Evolutionary conservation across 2,113 vertebrate genomes (phyloP).

Genomic region (Andinoacara biseriatus): DNA sequence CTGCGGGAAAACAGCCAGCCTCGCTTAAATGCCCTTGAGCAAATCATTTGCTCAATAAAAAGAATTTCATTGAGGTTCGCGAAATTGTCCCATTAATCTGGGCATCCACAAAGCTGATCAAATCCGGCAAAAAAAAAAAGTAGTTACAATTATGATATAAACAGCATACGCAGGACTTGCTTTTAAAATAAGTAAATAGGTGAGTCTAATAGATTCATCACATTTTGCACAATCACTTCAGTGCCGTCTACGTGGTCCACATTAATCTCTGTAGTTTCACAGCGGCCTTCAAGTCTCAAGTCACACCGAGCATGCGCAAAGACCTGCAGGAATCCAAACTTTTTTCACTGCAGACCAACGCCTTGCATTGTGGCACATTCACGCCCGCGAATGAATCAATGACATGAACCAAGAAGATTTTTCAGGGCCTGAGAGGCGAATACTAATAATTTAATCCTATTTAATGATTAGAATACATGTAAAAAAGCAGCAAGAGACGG

Average conservation of each 20-base stretch:
- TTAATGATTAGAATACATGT: neutral
- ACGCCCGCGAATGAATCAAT: slow-evolving; percentile 71
- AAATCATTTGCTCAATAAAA: neutral
- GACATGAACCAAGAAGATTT: slow-evolving; percentile 11
- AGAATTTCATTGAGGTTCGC: neutral
- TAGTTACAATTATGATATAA: neutral
- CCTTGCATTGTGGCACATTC: slow-evolving; percentile 76
- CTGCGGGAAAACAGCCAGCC: neutral
- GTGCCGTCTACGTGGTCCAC: slow-evolving; percentile 59
- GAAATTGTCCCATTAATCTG: neutral
- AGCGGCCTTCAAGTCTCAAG: slow-evolving; percentile 26
- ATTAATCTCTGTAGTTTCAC: slow-evolving; percentile 19
- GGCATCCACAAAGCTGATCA: neutral
- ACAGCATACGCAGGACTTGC: neutral
- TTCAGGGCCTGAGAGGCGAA: neutral
- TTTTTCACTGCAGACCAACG: slow-evolving; percentile 72
- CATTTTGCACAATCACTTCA: neutral
- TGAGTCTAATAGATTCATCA: neutral
- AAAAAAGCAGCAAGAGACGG: neutral
- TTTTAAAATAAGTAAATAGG: neutral
- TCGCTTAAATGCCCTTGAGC: slow-evolving; percentile 31
- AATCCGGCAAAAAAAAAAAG: neutral
- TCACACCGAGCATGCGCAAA: slow-evolving; percentile 66
- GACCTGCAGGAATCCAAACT: slow-evolving; percentile 66
- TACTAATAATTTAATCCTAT: fast-evolving